Evolutionary conservation across 2,888 invertebrate genomes (phyloP).

Genomic region (Sphecodes monilicornis): DNA sequence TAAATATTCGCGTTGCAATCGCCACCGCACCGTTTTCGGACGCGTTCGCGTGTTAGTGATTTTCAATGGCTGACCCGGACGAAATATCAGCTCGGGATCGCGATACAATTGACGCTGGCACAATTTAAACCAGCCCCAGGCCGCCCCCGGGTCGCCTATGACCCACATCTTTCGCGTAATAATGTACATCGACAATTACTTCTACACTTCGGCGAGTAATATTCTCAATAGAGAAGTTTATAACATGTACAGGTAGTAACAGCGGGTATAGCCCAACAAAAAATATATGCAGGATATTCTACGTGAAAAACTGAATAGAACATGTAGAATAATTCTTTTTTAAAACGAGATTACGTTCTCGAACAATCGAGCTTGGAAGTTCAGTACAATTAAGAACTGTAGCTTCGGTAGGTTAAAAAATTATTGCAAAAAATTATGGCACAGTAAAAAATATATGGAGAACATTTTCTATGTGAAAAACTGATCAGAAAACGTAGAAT

Average conservation of each 20-base stretch:
- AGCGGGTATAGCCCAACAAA: background rate
- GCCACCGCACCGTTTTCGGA: constrained; percentile 52
- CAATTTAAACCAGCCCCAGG: background rate
- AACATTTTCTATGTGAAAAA: no score
- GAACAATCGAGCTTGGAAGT: no score
- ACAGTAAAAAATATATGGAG: no score
- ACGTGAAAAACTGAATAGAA: background rate
- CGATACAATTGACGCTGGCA: constrained; percentile 46
- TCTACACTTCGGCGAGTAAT: background rate
- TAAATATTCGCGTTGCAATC: constrained; percentile 71
- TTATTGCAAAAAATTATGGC: no score
- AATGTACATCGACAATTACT: background rate
- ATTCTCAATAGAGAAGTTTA: background rate
- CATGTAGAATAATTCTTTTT: no score
- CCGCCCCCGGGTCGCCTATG: background rate
- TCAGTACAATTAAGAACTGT: no score
- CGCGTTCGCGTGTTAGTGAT: constrained; percentile 67
- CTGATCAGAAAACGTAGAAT: background rate
- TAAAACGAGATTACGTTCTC: no score
- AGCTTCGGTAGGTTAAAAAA: no score
- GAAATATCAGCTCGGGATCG: constrained; percentile 56
- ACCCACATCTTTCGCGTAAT: background rate
- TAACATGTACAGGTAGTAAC: background rate
- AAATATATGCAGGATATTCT: background rate
- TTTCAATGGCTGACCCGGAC: constrained; percentile 64